Percentiles rank a stretch among this genome's conserved stretches.
phyloP scores from a whole-genome alignment of 2,797 vertebrate genomes.

The Vipera latastei region DNA sequence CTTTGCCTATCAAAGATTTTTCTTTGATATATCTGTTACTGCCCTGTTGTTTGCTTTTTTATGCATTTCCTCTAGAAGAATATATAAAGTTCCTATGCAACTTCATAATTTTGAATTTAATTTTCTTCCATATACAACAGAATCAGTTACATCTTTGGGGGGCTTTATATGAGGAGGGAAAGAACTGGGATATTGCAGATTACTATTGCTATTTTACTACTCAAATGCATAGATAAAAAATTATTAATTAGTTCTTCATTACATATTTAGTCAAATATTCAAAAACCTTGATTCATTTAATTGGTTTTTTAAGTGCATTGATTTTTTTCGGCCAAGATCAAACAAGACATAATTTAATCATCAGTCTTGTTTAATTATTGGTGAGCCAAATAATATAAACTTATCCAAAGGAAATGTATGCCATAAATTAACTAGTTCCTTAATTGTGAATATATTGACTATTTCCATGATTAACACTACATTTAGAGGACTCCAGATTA shows the following conservation, averaged over 20 bases:
- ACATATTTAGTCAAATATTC: not conserved
- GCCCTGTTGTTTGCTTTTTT: not conserved
- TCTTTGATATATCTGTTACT: not conserved
- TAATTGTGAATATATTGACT: not conserved
- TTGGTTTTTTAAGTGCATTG: not conserved
- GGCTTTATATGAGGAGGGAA: not conserved
- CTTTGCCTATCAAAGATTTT: not conserved
- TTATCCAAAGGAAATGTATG: not conserved
- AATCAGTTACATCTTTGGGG: not conserved
- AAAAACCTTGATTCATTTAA: not conserved
- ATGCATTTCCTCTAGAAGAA: not conserved
- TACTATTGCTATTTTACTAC: not conserved
- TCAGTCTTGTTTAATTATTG: not conserved
- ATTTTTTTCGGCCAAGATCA: not conserved
- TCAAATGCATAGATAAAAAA: not conserved
- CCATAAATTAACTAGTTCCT: not conserved
- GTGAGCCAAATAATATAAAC: conserved; percentile 1
- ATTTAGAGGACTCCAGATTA: not conserved
- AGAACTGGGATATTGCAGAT: not conserved
- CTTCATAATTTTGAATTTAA: not conserved
- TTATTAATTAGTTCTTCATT: not conserved
- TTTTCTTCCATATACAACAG: not conserved
- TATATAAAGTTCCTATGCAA: not conserved
- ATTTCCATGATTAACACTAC: not conserved
- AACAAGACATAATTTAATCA: not conserved